Base-by-base conservation (phyloP, 2,888 invertebrate species). In the Sinopyrophorus schimmeli region DNA sequence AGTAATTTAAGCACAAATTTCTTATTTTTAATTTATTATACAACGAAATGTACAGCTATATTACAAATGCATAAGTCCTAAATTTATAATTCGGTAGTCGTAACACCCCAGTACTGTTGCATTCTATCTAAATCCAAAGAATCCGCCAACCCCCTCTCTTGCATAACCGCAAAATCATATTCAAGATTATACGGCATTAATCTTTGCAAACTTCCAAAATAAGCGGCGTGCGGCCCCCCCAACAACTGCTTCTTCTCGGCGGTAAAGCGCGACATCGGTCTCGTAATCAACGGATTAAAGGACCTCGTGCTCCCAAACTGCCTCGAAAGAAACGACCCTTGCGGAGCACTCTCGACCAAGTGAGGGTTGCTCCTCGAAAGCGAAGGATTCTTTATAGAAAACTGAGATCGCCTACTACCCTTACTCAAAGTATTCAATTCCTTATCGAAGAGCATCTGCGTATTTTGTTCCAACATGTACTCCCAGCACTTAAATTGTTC, bases 401-500 rank as follows among this genome's bases (percentile, higher is more conserved):
- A 76, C 0, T 80, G 77, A 21, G 71, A 69, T 59, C 78, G 78
- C 11, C 81, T 79, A 47, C 75, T 74, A 0, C 81, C 82, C 65
- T 81, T 81, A 0, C 86, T 81, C 27, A 90, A 73, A 20, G 90
- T 89, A 64, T 92, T 90, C 34, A 92, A 71, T 70, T 92, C 92
- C 66, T 91, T 91, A 70, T 92, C 91, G 63, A 92, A 92, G 1
- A 92, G 67, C 67, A 92, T 76, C 67, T 92, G 92, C 0, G 92
- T 92, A 63, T 92, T 92, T 69, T 92, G 90, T 66, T 92, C 92
- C 32, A 92, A 72, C 90, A 92, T 92, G 63, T 92, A 92, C 62
- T 92, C 92, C 92, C 92, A 92, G 67, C 92, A 92, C 67, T 91
- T 88, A 65, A 90, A 91, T 67, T 92, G 92, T 68, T 92, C 92